Conservation (phyloP, 1,140 invertebrate species). For the Lepidurus apus region DNA sequence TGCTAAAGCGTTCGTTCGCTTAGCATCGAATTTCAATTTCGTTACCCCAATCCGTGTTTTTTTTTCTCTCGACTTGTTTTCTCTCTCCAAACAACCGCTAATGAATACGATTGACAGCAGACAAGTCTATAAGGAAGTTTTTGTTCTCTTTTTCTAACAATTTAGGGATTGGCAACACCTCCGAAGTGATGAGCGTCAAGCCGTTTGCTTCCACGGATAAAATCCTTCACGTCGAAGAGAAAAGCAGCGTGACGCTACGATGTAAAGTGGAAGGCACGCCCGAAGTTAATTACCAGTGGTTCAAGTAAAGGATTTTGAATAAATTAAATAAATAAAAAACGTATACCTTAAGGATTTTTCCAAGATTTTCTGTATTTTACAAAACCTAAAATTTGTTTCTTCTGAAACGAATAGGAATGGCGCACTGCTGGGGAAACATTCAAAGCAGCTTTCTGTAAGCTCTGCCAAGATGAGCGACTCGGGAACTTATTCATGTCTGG, state of each 20-base stretch:
- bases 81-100: not conserved
- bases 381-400: not conserved
- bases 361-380: not conserved
- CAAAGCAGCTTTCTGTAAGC: conserved; percentile 5
- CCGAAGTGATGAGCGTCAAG: not conserved
- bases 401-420: conserved; percentile 19
- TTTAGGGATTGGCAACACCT: not conserved
- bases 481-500: conserved; percentile 27
- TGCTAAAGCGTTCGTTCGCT: too few relatives aligned
- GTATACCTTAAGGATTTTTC: too few relatives aligned
- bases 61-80: not conserved
- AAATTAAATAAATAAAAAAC: too few relatives aligned
- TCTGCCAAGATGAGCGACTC: not conserved
- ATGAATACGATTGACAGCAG: not conserved
- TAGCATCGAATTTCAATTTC: too few relatives aligned
- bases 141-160: not conserved
- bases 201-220: not conserved
- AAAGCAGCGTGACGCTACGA: conserved; percentile 25
- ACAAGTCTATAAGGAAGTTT: not conserved
- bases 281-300: conserved; percentile 33
- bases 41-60: not conserved
- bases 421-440: not conserved
- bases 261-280: conserved; percentile 26
- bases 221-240: not conserved
- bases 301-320: not conserved